Evolutionary conservation across 2,888 invertebrate genomes (phyloP), one percentile per base, ranked within the genome.

Genomic region (Drosophila anomelani): DNA sequence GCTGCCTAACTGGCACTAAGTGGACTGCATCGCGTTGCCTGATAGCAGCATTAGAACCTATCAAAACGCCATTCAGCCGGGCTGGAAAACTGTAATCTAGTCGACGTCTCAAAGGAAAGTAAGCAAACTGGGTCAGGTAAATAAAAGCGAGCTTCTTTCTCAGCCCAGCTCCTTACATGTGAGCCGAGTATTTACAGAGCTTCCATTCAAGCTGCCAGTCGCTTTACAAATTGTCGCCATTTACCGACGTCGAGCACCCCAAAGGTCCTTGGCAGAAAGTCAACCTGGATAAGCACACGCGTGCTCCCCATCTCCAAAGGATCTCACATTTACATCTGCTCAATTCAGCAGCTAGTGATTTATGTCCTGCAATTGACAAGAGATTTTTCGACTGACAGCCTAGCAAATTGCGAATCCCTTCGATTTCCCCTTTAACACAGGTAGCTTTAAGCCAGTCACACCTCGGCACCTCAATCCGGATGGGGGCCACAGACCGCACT

Each of bases 1-100:
- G 58, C 61, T 71, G 69, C 71, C 78, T 78, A 80, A 81, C 80
- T 81, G 76, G 54, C 73, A 72, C 79, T 85, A 86, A 86, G 85
- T 86, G 82, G 86, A 86, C 88, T 86, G 80, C 85, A 86, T 86
- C 85, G 80, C 79, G 75, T 60, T 71, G 76, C 70, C 57, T 86
- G 85, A 86, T 86, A 86, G 84, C 82, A 82, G 84, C 86, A 88
- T 88, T 88, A 86, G 79, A 80, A 72, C 69, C 87, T 75, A 85
- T 85, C 88, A 85, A 79, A 85, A 85, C 76, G 81, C 85, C 83
- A 87, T 85, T 85, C 85, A 85, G 67, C 59, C 60, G 47, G 59
- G 63, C 73, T 72, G 79, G 84, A 84, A 81, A 62, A 70, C 74
- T 67, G 85, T 79, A 88, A 82, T 87, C 88, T 85, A 85, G 85